Conservation (phyloP, 2,888 invertebrate species). For the Dione vanillae region DNA sequence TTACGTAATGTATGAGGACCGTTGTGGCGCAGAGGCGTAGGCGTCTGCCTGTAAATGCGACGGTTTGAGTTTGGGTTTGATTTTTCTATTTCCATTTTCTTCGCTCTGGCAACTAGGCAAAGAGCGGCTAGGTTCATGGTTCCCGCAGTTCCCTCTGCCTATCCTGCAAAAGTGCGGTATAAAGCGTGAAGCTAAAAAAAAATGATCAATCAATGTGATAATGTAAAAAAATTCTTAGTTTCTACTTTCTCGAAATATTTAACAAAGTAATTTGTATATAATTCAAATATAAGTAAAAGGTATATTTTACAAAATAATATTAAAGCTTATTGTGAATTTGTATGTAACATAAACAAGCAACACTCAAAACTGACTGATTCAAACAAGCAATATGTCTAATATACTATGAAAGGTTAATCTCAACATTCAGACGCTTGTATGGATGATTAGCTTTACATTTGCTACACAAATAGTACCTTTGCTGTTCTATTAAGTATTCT, state of each 20-base stretch:
- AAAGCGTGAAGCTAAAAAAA: no score
- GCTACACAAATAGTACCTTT: not conserved
- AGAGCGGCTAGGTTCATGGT: no score
- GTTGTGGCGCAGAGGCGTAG: no score
- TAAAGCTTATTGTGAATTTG: not conserved
- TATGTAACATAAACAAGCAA: not conserved
- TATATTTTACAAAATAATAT: not conserved
- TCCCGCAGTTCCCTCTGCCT: no score
- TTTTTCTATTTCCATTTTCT: no score
- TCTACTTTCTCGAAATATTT: not conserved
- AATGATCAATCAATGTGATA: no score
- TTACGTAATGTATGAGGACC: no score
- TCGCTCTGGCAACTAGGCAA: no score
- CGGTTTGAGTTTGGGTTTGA: no score
- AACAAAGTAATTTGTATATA: not conserved
- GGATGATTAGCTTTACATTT: not conserved
- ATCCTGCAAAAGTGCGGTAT: no score
- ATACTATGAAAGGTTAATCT: conserved; percentile 9
- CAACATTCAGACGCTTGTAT: not conserved
- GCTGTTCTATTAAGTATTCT: not conserved
- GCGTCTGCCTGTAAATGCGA: no score
- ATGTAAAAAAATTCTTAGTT: no score
- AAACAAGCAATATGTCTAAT: not conserved
- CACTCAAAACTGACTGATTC: not conserved
- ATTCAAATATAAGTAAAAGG: not conserved